These are phyloP conservation scores for Lepetodrilus schrolli DNA, from an alignment of 2,888 invertebrate species.

Conservation along the genomic window DNA sequence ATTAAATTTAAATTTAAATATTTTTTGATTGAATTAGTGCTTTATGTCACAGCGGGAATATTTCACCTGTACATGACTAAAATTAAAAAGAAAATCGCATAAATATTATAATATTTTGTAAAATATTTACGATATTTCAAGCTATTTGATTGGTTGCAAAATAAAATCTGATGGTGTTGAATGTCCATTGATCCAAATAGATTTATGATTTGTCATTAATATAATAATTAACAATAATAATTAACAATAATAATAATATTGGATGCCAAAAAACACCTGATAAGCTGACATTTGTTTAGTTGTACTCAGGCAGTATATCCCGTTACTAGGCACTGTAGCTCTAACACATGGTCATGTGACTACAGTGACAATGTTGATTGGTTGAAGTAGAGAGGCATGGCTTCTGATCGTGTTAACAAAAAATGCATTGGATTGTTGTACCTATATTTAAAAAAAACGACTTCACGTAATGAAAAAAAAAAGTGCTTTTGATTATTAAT, in stretches of 20 bases:
- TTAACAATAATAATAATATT: not conserved
- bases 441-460: not conserved
- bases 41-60: no score
- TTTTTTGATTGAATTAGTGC: no score
- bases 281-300: not conserved
- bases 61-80: no score
- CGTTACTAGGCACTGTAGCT: not conserved
- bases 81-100: no score
- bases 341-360: not conserved
- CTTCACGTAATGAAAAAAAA: conserved; percentile 23
- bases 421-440: not conserved
- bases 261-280: not conserved
- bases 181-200: no score
- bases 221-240: not conserved
- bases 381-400: not conserved
- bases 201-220: not conserved
- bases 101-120: no score
- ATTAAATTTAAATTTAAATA: no score
- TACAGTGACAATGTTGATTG: not conserved
- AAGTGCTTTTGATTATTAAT: conserved; percentile 23
- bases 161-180: no score
- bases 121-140: no score
- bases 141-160: no score
- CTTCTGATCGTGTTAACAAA: conserved; percentile 7
- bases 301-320: conserved; percentile 9